phyloP scores from a whole-genome alignment of 2,888 invertebrate genomes.

The Amiota minor region DNA sequence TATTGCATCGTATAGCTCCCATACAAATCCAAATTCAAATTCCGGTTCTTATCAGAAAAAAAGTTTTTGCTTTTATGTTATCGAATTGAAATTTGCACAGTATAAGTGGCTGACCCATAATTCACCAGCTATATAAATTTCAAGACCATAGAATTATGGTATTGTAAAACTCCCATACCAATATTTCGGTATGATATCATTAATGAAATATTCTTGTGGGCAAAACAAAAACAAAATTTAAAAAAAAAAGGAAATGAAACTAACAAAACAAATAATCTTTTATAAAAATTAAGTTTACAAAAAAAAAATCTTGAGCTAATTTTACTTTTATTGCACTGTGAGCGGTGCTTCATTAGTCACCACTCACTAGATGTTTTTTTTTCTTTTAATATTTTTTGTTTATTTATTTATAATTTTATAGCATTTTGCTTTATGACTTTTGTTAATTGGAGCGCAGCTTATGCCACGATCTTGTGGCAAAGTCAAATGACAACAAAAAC shows the following conservation, averaged over 20 bases:
- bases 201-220: too few relatives aligned
- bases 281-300: not conserved
- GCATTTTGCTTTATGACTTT: not conserved
- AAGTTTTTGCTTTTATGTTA: too few relatives aligned
- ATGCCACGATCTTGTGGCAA: not conserved
- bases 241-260: not conserved
- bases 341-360: not conserved
- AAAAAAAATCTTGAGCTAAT: not conserved
- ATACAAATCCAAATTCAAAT: too few relatives aligned
- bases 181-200: too few relatives aligned
- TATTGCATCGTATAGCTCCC: too few relatives aligned
- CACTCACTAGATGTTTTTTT: not conserved
- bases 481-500: not conserved
- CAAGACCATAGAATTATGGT: too few relatives aligned
- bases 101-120: too few relatives aligned
- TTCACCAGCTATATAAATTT: too few relatives aligned
- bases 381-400: not conserved
- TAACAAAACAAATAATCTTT: not conserved
- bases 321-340: not conserved
- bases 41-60: too few relatives aligned
- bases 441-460: constrained; percentile 1
- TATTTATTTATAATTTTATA: not conserved
- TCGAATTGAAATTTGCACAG: too few relatives aligned
- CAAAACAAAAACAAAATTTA: too few relatives aligned
- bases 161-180: too few relatives aligned